Percentiles rank a stretch among this genome's conserved stretches.
phyloP scores from a whole-genome alignment of 1,140 invertebrate species.

The Lepeophtheirus salmonis region DNA sequence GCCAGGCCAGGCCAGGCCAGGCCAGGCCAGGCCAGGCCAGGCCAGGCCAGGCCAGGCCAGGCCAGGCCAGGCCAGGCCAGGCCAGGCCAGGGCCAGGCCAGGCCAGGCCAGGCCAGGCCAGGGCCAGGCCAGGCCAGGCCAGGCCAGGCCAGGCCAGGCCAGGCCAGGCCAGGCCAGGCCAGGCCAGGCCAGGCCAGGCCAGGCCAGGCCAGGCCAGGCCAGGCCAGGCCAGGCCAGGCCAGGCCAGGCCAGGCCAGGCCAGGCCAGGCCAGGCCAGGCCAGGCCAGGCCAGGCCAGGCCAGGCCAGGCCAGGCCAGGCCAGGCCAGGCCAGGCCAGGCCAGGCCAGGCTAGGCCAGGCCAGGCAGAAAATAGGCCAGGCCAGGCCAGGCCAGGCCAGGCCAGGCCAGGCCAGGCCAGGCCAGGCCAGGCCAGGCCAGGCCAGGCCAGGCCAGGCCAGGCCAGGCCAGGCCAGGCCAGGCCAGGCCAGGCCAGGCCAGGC shows the following conservation, averaged over 20 bases:
- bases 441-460: constrained; percentile 21
- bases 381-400: constrained; percentile 22
- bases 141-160: constrained; percentile 22
- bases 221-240: constrained; percentile 20
- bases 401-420: constrained; percentile 22
- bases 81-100: constrained; percentile 19
- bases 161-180: constrained; percentile 20
- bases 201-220: constrained; percentile 19
- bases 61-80: constrained; percentile 15
- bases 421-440: constrained; percentile 24
- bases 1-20: constrained; percentile 21
- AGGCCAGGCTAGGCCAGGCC: constrained; percentile 21
- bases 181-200: constrained; percentile 18
- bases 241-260: constrained; percentile 20
- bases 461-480: constrained; percentile 21
- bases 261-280: constrained; percentile 20
- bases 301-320: constrained; percentile 13
- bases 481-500: constrained; percentile 22
- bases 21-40: constrained; percentile 22
- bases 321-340: constrained; percentile 14
- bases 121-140: constrained; percentile 21
- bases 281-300: constrained; percentile 20
- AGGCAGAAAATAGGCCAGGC: constrained; percentile 19
- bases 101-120: constrained; percentile 20
- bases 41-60: constrained; percentile 20